Evolutionary conservation across 1,140 invertebrate species (phyloP).

Genomic region (Brachionus plicatilis): DNA sequence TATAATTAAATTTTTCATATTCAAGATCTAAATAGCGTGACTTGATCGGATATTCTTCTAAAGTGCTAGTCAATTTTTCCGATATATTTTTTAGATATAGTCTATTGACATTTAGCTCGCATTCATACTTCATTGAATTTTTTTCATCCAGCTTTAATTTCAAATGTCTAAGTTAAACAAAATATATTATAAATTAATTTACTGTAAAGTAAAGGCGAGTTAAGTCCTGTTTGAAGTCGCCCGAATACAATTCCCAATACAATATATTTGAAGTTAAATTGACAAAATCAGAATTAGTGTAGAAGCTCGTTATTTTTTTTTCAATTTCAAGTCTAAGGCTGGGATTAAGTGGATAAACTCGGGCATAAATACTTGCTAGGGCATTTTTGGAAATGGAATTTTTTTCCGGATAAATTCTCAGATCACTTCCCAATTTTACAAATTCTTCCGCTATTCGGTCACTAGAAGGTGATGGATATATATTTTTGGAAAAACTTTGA

Average conservation of each 20-base stretch:
- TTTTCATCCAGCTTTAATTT: background rate
- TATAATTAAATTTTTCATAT: constrained; percentile 15
- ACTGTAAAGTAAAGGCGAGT: constrained; percentile 15
- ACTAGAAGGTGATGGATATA: background rate
- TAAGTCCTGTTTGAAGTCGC: background rate
- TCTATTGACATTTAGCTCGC: background rate
- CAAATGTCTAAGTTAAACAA: background rate
- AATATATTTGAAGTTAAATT: background rate
- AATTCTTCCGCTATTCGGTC: background rate
- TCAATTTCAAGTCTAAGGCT: background rate
- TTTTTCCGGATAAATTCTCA: constrained; percentile 14
- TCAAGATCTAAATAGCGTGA: background rate
- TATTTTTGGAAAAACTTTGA: background rate
- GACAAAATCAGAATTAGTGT: background rate
- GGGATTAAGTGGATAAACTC: background rate
- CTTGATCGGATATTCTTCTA: background rate
- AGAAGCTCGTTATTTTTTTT: background rate
- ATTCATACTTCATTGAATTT: constrained; percentile 10
- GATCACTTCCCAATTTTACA: background rate
- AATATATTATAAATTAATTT: background rate
- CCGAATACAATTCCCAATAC: constrained; percentile 14
- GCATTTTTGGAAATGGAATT: background rate
- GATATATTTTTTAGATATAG: background rate
- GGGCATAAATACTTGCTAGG: background rate
- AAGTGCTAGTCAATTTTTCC: background rate